These are phyloP conservation scores for Gadopsis marmoratus DNA, from an alignment of 2,797 vertebrate species.

Conservation along the genomic window DNA sequence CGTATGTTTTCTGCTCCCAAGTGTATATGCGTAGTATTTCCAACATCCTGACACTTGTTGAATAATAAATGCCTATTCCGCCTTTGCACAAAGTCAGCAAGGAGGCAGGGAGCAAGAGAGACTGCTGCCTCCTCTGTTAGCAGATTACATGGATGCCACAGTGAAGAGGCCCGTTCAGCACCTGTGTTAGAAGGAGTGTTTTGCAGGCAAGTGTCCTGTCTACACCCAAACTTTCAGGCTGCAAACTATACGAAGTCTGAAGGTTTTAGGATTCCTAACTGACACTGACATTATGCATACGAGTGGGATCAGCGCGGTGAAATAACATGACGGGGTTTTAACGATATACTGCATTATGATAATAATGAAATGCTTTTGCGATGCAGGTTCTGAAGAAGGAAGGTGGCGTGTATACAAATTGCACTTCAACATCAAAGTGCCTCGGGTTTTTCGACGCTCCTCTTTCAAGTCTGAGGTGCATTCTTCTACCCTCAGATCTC, in stretches of 20 bases:
- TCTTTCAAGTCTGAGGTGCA: slow-evolving; percentile 76
- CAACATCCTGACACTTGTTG: slow-evolving; percentile 57
- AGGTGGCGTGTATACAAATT: slow-evolving; percentile 74
- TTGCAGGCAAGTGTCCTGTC: slow-evolving; percentile 34
- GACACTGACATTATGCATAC: slow-evolving; percentile 27
- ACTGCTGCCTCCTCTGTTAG: slow-evolving; percentile 24
- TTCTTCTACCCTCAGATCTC: slow-evolving; percentile 65
- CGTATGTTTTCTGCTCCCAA: slow-evolving; percentile 30
- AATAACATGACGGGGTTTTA: slow-evolving; percentile 53
- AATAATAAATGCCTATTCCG: slow-evolving; percentile 47
- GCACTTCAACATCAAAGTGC: slow-evolving; percentile 76
- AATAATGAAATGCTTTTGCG: slow-evolving; percentile 55
- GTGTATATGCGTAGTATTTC: slow-evolving; percentile 42
- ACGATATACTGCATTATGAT: slow-evolving; percentile 38
- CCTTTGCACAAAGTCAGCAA: slow-evolving; percentile 45
- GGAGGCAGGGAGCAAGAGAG: slow-evolving; percentile 24
- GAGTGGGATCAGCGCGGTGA: slow-evolving; percentile 32
- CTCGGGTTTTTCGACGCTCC: slow-evolving; percentile 50
- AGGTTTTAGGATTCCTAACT: slow-evolving; percentile 46
- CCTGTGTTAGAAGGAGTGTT: slow-evolving; percentile 52
- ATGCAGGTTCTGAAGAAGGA: slow-evolving; percentile 43
- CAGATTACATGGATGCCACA: slow-evolving; percentile 39
- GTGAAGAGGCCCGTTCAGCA: slow-evolving; percentile 47
- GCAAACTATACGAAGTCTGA: slow-evolving; percentile 32
- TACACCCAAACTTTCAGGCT: slow-evolving; percentile 42